phyloP scores from a whole-genome alignment of 1,140 invertebrate species.

The Theocolax elegans region DNA sequence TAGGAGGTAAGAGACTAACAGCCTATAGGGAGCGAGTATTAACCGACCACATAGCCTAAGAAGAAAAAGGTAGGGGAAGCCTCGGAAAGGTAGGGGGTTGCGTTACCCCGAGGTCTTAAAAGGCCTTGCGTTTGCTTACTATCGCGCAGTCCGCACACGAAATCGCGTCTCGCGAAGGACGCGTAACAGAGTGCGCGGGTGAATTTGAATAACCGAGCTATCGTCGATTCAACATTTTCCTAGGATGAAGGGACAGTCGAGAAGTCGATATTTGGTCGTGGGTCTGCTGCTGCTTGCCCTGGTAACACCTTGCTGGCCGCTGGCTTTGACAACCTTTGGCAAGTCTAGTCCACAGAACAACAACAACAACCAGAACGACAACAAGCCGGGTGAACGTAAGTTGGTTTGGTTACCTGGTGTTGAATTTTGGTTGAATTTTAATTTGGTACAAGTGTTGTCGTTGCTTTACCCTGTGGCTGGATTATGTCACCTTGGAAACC shows the following conservation, averaged over 20 bases:
- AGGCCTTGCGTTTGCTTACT: background rate
- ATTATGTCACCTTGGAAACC: too few species aligned
- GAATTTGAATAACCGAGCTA: background rate
- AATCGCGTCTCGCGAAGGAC: background rate
- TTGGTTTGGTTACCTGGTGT: slow-evolving; percentile 8
- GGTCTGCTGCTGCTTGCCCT: slow-evolving; percentile 4
- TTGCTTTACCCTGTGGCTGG: too few species aligned
- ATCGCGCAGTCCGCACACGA: slow-evolving; percentile 22
- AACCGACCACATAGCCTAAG: too few species aligned
- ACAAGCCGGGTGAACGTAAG: slow-evolving; percentile 59
- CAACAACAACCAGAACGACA: slow-evolving; percentile 67
- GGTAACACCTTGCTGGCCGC: slow-evolving; percentile 66
- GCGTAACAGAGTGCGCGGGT: background rate
- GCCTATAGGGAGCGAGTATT: too few species aligned
- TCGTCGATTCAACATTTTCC: background rate
- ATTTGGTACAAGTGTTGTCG: background rate
- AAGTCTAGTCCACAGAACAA: slow-evolving; percentile 71
- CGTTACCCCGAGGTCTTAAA: slow-evolving; percentile 36
- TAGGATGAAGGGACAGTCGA: background rate
- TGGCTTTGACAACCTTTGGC: slow-evolving; percentile 76
- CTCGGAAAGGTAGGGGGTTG: background rate
- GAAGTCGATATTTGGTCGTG: background rate
- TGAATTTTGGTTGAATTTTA: background rate
- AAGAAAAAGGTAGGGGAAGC: too few species aligned
- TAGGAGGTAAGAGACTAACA: too few species aligned